Evolutionary conservation across 1,140 invertebrate species (phyloP), one percentile per base, ranked within the genome.

Genomic region (Penaeus vannamei): DNA sequence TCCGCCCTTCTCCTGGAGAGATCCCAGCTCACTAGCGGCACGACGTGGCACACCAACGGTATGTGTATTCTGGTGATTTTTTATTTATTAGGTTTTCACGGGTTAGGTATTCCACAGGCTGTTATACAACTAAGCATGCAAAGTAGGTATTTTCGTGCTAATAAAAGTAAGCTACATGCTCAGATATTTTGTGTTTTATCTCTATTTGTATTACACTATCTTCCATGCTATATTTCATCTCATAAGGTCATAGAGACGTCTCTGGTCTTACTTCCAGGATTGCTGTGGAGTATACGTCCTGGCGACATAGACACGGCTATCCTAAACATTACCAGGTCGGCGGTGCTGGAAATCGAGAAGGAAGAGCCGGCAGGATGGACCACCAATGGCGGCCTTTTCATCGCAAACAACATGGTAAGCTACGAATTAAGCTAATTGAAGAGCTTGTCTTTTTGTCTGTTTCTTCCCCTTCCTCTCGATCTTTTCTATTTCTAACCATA

Each of bases 331-430:
- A 97, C 96, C 26, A 76, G 72, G 26, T 29, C 29, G 7, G 42
- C 94, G 46, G 93, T 93, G 72, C 92, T 97, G 26, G 96, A 97
- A 92, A 92, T 94, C 86, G 97, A 98, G 93, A 96, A 95, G 1
- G 97, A 95, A 8, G 93, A 96, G 14, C 94, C 96, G 93, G 95
- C 97, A 0, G 97, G 97, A 2, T 98, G 96, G 95, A 96, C 95
- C 89, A 96, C 96, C 91, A 97, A 97, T 93, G 97, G 97, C 1
- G 97, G 97, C 42, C 94, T 98, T 90, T 97, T 97, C 92, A 96
- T 98, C 90, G 97, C 97, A 2, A 94, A 96, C 90, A 95, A 95
- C 84, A 94, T 95, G 91, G 96, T 96, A 93, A 93, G 91, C 91
- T 1, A 32, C 20, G 19, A 17, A 32, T 76, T 29, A 22, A 32